Percentiles rank a stretch among this genome's conserved stretches.
Conservation (phyloP, 2,888 invertebrate species). For the Lepidonotus clava region DNA sequence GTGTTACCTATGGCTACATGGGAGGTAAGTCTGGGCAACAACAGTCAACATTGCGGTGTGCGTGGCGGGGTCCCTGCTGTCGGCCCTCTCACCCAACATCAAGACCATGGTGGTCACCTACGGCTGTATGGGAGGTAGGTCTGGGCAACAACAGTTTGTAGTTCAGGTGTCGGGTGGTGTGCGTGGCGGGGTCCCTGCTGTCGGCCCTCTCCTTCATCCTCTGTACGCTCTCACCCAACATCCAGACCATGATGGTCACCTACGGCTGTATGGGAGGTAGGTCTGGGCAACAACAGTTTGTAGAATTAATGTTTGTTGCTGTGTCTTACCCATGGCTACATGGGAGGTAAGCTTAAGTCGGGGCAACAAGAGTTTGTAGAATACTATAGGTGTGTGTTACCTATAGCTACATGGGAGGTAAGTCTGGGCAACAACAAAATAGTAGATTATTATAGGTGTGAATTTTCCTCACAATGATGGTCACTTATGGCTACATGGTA, state of each 20-base stretch:
- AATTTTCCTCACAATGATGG: too few species aligned
- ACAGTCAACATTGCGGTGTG: too few species aligned
- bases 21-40: neutral
- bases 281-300: too few species aligned
- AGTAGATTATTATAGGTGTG: too few species aligned
- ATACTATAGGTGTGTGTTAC: too few species aligned
- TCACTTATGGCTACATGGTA: too few species aligned
- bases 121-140: slow-evolving; percentile 90
- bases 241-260: slow-evolving; percentile 89
- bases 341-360: slow-evolving; percentile 89
- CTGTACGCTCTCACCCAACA: slow-evolving; percentile 89
- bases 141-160: too few species aligned
- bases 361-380: too few species aligned
- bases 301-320: too few species aligned
- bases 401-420: slow-evolving; percentile 93
- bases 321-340: slow-evolving; percentile 92
- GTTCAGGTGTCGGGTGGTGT: slow-evolving; percentile 94
- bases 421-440: too few species aligned
- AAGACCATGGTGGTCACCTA: slow-evolving; percentile 90
- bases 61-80: slow-evolving; percentile 89
- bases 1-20: too few species aligned
- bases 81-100: slow-evolving; percentile 89
- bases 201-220: slow-evolving; percentile 87
- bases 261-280: slow-evolving; percentile 93
- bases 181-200: slow-evolving; percentile 90